A percentile compares a stretch with the other conserved stretches of the same genome.
These are phyloP conservation scores for Tragelaphus scriptus DNA, from an alignment of 2,113 vertebrate genomes.

Conservation along the genomic window DNA sequence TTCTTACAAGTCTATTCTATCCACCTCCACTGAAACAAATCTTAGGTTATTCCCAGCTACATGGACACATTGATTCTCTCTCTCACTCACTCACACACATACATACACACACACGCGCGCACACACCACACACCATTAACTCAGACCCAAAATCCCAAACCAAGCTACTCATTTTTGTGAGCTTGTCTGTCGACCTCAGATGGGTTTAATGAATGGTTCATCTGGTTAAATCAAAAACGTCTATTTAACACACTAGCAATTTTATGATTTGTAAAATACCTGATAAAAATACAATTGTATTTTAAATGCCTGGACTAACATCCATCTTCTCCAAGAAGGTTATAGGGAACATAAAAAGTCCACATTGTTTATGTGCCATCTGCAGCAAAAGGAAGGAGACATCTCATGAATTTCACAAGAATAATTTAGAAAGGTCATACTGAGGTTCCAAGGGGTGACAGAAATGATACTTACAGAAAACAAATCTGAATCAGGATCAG, in stretches of 20 bases:
- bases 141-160: neutral
- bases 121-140: neutral
- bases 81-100: rapidly evolving
- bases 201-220: constrained; percentile 38
- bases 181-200: neutral
- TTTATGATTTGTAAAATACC: constrained; percentile 60
- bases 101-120: neutral
- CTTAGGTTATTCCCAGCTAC: neutral
- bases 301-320: constrained; percentile 32
- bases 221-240: constrained; percentile 29
- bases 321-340: constrained; percentile 42
- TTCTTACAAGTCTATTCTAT: neutral
- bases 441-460: neutral
- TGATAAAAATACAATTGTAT: constrained; percentile 56
- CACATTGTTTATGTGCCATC: neutral
- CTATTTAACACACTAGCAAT: constrained; percentile 54
- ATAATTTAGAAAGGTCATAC: constrained; percentile 2
- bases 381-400: constrained; percentile 1
- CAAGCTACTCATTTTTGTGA: neutral
- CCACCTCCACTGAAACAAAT: neutral
- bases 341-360: constrained; percentile 51
- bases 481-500: neutral
- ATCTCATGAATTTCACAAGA: constrained; percentile 26
- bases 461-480: constrained; percentile 18
- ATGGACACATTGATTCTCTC: rapidly evolving